Base-by-base conservation (phyloP, 53 echinoderm and acorn worm species). In the Echinometra lucunter region DNA sequence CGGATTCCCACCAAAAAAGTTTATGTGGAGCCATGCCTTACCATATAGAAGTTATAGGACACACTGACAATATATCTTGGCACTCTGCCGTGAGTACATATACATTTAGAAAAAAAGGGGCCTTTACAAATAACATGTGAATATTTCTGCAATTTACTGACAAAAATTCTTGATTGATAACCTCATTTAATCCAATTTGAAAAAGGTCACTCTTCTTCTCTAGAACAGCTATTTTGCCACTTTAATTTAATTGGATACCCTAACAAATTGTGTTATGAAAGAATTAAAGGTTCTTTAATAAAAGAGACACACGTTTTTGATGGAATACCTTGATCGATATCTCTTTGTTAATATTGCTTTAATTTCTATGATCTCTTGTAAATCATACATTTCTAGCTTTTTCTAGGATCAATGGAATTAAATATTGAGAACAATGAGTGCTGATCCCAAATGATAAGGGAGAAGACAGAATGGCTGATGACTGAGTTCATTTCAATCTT, bases 271-370 rank as follows among this genome's bases (percentile, higher is more conserved):
- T 37, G 75, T 18, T 75, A 17, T 40, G 0, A 75, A 78, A 4
- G 19, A 78, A 78, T 78, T 42, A 1, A 78, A 38, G 40, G 40
- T 75, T 21, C 38, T 38, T 21, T 0, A 5, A 4, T 4, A 23
- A 63, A 78, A 40, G 78, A 69, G 69, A 69, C 69, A 69, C 1
- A 34, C 11, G 30, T 69, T 78, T 78, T 78, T 78, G 78, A 78
- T 78, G 40, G 78, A 78, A 19, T 78, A 78, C 11, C 6, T 78
- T 40, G 40, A 78, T 78, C 78, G 13, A 16, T 78, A 78, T 78
- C 78, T 78, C 78, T 78, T 19, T 19, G 38, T 40, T 78, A 21
- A 78, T 78, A 40, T 21, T 19, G 5, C 78, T 78, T 19, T 40
- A 78, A 78, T 38, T 42, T 21, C 42, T 40, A 78, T 78, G 42